Evolutionary conservation across 2,888 invertebrate genomes (phyloP), one percentile per base, ranked within the genome.

Genomic region (Volucella zonaria): DNA sequence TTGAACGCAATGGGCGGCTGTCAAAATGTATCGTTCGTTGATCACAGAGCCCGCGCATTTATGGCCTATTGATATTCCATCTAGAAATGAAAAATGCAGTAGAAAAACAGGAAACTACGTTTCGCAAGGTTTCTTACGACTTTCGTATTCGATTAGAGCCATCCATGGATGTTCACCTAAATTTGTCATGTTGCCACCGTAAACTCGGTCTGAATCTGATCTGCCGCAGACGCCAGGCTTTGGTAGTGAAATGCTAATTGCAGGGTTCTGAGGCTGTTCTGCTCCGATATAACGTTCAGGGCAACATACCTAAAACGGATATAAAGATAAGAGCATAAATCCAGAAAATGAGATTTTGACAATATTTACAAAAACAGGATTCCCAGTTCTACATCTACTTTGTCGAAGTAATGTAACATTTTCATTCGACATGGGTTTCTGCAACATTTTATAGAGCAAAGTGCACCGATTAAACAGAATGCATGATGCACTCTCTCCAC

Each of bases 1-100:
- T 87, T 93, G 93, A 14, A 96, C 92, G 88, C 96, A 96, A 89
- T 96, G 96, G 0, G 95, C 95, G 0, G 96, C 96, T 0, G 96
- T 96, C 66, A 96, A 87, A 0, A 96, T 93, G 89, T 96, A 96
- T 87, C 93, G 93, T 1, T 88, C 87, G 70, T 89, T 90, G 66
- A 96, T 95, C 47, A 96, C 90, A 0, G 4, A 51, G n/a, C 31
- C 14, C 9, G 31, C 31, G 6, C 31, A 31, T 31, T 31, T 31
- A 31, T 31, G 31, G 31, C 31, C 31, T 1, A 31, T 31, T 31
- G 31, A 31, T 31, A 1, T 31, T 31, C 31, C 31, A 6, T 6
- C 31, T 31, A 31, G 31, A 6, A 31, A 31, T 6, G 6, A 31
- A 6, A 31, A 31, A 31, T 31, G 4, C 31, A 31, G 6, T 31